Evolutionary conservation across 1,140 invertebrate genomes (phyloP), one percentile per base, ranked within the genome.

Genomic region (Lepidurus arcticus): DNA sequence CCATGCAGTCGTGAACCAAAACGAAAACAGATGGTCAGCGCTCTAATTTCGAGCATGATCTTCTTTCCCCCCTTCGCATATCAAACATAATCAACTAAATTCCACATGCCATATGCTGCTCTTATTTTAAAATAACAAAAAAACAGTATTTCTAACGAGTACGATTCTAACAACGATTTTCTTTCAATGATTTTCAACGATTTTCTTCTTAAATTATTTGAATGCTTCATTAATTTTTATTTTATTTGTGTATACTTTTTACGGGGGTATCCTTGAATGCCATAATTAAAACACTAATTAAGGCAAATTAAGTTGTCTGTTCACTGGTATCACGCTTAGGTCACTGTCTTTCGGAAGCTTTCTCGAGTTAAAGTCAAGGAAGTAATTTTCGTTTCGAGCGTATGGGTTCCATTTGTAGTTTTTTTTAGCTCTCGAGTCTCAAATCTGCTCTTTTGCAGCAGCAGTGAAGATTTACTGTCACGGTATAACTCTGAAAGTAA

Each of bases 11-110:
- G 21, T 65, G 53, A 21, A 65, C 16, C 53, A 65, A 9, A 65
- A 65, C 9, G 53, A 65, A 65, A 13, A 65, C 53, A 65, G 53
- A 65, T 65, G 53, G 53, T 21, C 21, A 65, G 53, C 53, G 53
- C 53, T 65, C 16, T 65, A 65, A 65, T n/a, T 65, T 65, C 53
- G 53, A 21, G 21, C 21, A 13, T 65, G 53, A 65, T 65, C 53
- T 65, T 13, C 53, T 21, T 9, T 65, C 47, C 53, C 16, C 53
- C 21, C 13, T 65, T 65, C 21, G 16, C 53, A 21, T 65, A 65
- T 65, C 53, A 16, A 34, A 7, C 53, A 9, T 65, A 65, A 65
- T 13, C 53, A n/a, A 16, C 53, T 65, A 65, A 13, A 65, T 21
- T 65, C 21, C 53, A 65, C 9, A 65, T n/a, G 5, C 53, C 53